Evolutionary conservation across 2,888 invertebrate species (phyloP), one percentile per base, ranked within the genome.

Genomic region (Celastrina argiolus): DNA sequence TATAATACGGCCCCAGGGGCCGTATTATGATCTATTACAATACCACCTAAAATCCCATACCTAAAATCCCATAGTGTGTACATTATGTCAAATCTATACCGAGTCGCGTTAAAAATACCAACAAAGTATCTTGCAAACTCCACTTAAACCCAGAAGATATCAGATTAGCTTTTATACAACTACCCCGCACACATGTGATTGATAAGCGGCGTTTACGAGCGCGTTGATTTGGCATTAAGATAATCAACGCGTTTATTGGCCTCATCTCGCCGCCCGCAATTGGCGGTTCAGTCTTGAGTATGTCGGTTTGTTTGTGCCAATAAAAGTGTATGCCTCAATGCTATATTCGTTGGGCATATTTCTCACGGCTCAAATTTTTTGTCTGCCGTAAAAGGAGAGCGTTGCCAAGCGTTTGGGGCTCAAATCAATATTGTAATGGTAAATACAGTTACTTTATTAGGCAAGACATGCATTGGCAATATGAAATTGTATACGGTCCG

Each of bases 261-360:
- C 67, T 69, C 63, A 69, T 71, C 70, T 69, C 56, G 63, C 66
- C 69, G 67, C 34, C 68, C 45, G 31, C 59, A 64, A 45, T 45
- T 61, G 66, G 28, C 39, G 67, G 34, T 66, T 51, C 45, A 22
- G 63, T 64, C 65, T 56, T 56, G 34, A 56, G 56, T 4, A 41
- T 8, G 51, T 58, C 58, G 65, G 42, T 58, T 42, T 26, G 31
- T 59, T 41, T 31, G 22, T 18, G 16, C 5, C 58, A 31, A 61
- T 61, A 61, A 61, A 41, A 65, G 56, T 56, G 64, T 36, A 56
- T 59, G 41, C 16, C 39, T 42, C 22, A 28, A 64, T n/a, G 26
- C 51, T 12, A 31, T 34, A 59, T 16, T 59, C 59, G 10, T 39
- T 61, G 36, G 31, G 34, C 34, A 36, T 36, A 28, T 56, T 28